Conservation (phyloP, 2,113 vertebrate genomes). For the Callipepla californica region DNA sequence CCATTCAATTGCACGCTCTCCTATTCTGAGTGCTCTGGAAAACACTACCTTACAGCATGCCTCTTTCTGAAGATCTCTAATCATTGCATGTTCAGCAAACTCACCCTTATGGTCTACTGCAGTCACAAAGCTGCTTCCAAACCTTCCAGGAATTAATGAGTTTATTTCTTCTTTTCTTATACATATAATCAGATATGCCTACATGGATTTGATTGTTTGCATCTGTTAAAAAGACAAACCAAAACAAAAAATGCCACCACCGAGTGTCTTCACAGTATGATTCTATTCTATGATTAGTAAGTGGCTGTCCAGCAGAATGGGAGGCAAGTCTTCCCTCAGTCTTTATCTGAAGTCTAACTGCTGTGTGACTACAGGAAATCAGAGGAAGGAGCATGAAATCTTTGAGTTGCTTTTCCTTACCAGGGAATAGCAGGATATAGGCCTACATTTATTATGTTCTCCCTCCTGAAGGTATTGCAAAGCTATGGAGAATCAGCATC, state of each 20-base stretch:
- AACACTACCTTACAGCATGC: neutral
- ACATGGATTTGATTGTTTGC: neutral
- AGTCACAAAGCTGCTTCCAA: neutral
- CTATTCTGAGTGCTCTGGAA: neutral
- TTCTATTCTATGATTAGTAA: neutral
- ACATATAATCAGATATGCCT: neutral
- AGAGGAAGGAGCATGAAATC: neutral
- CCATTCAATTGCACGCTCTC: neutral
- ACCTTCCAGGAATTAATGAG: neutral
- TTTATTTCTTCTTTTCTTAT: neutral
- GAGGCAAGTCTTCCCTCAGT: neutral
- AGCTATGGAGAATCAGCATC: neutral
- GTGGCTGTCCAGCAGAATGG: neutral
- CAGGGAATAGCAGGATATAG: neutral
- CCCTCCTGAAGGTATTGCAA: neutral
- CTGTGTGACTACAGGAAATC: neutral
- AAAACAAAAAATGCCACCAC: neutral
- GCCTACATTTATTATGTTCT: neutral
- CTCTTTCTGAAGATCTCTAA: neutral
- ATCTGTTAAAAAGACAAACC: neutral
- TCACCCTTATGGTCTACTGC: neutral
- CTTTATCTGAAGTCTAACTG: neutral
- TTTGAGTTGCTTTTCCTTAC: neutral
- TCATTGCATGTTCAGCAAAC: neutral
- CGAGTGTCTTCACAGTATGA: neutral